These are phyloP conservation scores for Lordiphosa fenestrarum DNA, from an alignment of 2,888 invertebrate genomes.

Conservation along the genomic window DNA sequence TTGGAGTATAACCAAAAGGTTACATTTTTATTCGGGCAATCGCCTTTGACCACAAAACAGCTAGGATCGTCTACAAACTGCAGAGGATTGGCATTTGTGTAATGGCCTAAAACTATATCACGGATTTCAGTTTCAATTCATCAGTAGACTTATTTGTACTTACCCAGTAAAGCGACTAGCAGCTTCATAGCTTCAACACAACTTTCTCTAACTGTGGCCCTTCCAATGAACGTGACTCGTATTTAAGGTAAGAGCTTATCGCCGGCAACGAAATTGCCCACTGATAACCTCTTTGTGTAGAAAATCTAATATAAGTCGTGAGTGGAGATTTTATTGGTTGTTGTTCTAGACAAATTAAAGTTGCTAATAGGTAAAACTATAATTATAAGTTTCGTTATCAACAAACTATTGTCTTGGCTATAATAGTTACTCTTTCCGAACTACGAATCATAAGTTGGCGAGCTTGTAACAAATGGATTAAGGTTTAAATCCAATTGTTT, in stretches of 20 bases:
- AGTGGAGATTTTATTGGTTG: too few relatives aligned
- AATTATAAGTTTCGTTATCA: too few relatives aligned
- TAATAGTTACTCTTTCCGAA: too few relatives aligned
- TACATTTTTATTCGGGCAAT: slow-evolving; percentile 83
- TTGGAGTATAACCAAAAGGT: slow-evolving; percentile 85
- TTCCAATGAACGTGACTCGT: slow-evolving; percentile 39
- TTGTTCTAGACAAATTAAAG: too few relatives aligned
- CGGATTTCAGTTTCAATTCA: neutral
- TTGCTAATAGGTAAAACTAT: too few relatives aligned
- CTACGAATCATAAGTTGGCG: too few relatives aligned
- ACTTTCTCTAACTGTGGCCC: slow-evolving; percentile 41
- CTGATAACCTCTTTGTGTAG: too few relatives aligned
- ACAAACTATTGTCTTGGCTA: too few relatives aligned
- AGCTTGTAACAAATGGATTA: too few relatives aligned
- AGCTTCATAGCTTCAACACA: slow-evolving; percentile 29
- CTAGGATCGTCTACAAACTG: slow-evolving; percentile 60
- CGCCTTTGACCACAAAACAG: slow-evolving; percentile 38
- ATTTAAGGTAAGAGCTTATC: slow-evolving; percentile 55
- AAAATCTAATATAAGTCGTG: too few relatives aligned
- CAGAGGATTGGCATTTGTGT: slow-evolving; percentile 45
- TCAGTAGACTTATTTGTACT: neutral
- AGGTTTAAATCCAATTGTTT: too few relatives aligned
- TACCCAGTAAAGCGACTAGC: slow-evolving; percentile 33
- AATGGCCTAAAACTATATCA: slow-evolving; percentile 18
- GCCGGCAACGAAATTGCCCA: neutral